Base-by-base conservation (phyloP, 2,888 invertebrate genomes). In the Epinotia ramella region DNA sequence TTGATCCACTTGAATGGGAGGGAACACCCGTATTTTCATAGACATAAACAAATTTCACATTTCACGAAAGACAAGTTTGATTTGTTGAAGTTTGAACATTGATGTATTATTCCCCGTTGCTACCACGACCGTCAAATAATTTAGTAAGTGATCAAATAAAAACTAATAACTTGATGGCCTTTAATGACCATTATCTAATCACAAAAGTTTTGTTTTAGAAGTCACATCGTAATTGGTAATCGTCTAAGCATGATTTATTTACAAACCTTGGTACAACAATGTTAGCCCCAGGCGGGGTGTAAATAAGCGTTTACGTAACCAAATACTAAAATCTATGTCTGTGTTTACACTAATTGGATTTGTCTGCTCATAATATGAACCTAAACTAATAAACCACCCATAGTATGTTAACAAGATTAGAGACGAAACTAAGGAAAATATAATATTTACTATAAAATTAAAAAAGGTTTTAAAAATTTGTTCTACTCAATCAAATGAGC, bases 121-220 rank as follows among this genome's bases (percentile, higher is more conserved):
- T 53, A 53, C 53, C n/a, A 53, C 53, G n/a, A n/a, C n/a, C 53
- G 7, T 53, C n/a, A 53, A 53, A 53, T 53, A 53, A 40, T 40
- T 40, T 40, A 40, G 40, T 40, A 57, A 65, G 62, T 64, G 44
- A 73, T 24, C 66, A 46, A 59, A 53, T 59, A 53, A 53, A 73
- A 67, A 60, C n/a, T 53, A 73, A 67, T 73, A 71, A 73, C 60
- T 20, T 12, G 60, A 67, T 66, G 28, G 57, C 13, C 16, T 28
- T 40, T 73, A 67, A 73, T 62, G 73, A 24, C 53, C 24, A 46
- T 49, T 73, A 13, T 53, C 16, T n/a, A 53, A 53, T 53, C 7
- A 53, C 1, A 53, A 53, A n/a, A 53, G n/a, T 49, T 49, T 16
- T 53, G 53, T 53, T n/a, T n/a, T 53, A 53, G 53, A 53, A 53